Percentiles rank a stretch among this genome's conserved stretches.
Conservation (phyloP, 35 echinoderm and acorn worm genomes). For the Apostichopus japonicus region DNA sequence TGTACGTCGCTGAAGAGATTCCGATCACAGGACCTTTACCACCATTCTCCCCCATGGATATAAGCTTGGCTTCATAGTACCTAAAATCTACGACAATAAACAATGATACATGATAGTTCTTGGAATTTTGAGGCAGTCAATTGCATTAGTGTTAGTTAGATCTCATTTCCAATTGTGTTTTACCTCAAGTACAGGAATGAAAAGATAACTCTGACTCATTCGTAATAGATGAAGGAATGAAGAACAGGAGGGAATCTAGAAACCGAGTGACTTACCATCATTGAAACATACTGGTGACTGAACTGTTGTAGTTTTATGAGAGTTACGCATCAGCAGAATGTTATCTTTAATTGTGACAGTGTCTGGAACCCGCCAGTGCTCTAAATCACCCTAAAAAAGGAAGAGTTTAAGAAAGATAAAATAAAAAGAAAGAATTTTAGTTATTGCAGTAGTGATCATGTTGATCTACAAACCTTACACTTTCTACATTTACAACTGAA, state of each 20-base stretch:
- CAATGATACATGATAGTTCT: too few species aligned
- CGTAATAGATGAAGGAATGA: background rate
- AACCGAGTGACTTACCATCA: slow-evolving; percentile 55
- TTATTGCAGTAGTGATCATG: too few species aligned
- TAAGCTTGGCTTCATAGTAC: slow-evolving; percentile 82
- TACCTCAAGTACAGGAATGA: background rate
- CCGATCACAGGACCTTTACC: slow-evolving; percentile 83
- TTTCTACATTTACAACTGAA: too few species aligned
- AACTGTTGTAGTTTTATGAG: slow-evolving; percentile 48
- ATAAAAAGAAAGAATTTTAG: too few species aligned
- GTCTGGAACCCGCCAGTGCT: slow-evolving; percentile 77
- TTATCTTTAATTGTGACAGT: slow-evolving; percentile 70
- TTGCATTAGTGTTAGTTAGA: too few species aligned
- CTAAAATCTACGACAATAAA: slow-evolving; percentile 4
- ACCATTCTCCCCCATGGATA: slow-evolving; percentile 77
- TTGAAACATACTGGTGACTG: slow-evolving; percentile 74
- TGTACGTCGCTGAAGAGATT: slow-evolving; percentile 77
- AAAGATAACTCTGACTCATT: background rate
- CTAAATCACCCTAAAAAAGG: slow-evolving; percentile 71
- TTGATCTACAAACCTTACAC: too few species aligned
- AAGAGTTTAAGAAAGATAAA: background rate
- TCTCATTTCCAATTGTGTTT: too few species aligned
- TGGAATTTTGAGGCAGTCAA: too few species aligned
- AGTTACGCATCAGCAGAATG: slow-evolving; percentile 63
- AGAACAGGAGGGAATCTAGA: background rate